These are phyloP conservation scores for Arrhopalites spinosus DNA, from an alignment of 2,888 invertebrate genomes.

Conservation along the genomic window DNA sequence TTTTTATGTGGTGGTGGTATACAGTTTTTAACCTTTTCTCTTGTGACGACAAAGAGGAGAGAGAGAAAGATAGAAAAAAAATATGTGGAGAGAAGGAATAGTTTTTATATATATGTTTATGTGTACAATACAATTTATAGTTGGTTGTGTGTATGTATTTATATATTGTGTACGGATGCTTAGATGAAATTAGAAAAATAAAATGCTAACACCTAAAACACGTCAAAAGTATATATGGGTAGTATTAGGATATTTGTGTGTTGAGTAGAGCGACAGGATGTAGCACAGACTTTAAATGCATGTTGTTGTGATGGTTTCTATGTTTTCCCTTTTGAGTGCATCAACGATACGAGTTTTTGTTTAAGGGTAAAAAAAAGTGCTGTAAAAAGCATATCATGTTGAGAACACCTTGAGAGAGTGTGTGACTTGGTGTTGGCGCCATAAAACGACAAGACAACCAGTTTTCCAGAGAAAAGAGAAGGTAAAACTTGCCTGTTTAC, in stretches of 20 bases:
- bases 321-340: slow-evolving; percentile 9
- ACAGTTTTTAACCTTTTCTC: no score
- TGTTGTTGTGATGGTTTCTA: background rate
- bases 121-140: no score
- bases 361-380: background rate
- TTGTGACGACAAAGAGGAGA: no score
- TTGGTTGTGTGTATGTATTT: no score
- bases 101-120: no score
- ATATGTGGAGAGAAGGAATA: no score
- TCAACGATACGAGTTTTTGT: slow-evolving; percentile 9
- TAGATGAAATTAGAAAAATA: no score
- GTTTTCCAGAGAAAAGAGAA: background rate
- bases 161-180: no score
- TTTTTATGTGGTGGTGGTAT: no score
- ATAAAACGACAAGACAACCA: slow-evolving; percentile 1
- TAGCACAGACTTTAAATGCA: slow-evolving; percentile 13
- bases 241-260: background rate
- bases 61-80: no score
- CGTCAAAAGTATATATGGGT: background rate
- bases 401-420: slow-evolving; percentile 11
- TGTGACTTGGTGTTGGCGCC: slow-evolving; percentile 2
- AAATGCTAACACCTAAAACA: no score
- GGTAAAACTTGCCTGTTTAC: background rate
- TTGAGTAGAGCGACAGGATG: slow-evolving; percentile 1
- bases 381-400: slow-evolving; percentile 9